Evolutionary conservation across 2,113 vertebrate species (phyloP), one percentile per base, ranked within the genome.

Genomic region (Arothron firmamentum): DNA sequence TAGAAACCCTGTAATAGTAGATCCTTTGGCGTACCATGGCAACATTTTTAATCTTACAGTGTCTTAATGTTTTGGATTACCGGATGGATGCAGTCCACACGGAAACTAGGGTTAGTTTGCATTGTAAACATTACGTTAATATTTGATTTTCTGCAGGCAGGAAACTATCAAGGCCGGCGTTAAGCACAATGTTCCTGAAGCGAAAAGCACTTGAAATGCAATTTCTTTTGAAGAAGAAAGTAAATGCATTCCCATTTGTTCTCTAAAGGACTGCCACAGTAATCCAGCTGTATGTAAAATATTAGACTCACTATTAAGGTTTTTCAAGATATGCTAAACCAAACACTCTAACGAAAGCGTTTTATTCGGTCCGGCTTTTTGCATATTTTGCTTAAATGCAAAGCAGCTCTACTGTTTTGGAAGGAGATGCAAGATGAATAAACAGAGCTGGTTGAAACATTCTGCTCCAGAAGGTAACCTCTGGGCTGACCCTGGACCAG

Each of bases 71-170:
- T 38, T 38, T 38, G 11, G 34, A 38, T 11, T 38, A 38, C 4
- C 4, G 3, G 34, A 38, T 38, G 11, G 34, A 38, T 38, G 11
- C 34, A 38, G 34, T 38, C 8, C 10, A 38, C 34, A 38, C 11
- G 10, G 34, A 38, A 12, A 38, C 9, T 38, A 10, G 34, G 10
- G 57, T 65, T 67, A 14, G 17, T 34, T 74, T 48, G 67, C 45
- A 61, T 34, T 60, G 75, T 62, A 45, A 67, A 56, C 4, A 2
- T 66, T 70, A 57, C 21, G 43, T 65, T 61, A 57, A 58, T 17
- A 63, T 48, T 72, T 46, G 59, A 60, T 66, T 68, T 38, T 2
- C 45, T 53, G 14, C 34, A 38, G 54, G 34, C 1, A 12, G 51
- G 48, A 42, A 72, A 38, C 2, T 2, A 45, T 45, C 5, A 16